Conservation (phyloP, 1,140 invertebrate species). For the Sycobia sp. region DNA sequence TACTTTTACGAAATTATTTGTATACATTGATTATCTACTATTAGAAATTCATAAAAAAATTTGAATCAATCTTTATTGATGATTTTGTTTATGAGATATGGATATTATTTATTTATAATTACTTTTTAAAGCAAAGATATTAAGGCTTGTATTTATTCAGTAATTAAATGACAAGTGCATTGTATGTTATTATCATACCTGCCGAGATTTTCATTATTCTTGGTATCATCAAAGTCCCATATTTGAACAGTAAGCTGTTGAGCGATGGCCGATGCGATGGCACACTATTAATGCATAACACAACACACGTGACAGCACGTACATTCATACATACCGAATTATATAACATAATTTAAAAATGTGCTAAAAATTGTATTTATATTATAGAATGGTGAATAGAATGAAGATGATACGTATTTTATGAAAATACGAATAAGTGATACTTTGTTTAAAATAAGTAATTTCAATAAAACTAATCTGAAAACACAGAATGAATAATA, state of each 20-base stretch:
- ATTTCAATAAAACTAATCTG: slow-evolving; percentile 1
- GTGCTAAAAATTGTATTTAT: background rate
- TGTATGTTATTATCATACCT: slow-evolving; percentile 66
- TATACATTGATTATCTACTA: too few relatives aligned
- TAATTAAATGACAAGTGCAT: background rate
- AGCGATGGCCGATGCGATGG: slow-evolving; percentile 67
- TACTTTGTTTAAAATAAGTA: background rate
- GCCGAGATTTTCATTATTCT: slow-evolving; percentile 81
- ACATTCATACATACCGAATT: slow-evolving; percentile 54
- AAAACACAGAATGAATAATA: background rate
- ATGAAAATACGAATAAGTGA: slow-evolving; percentile 5
- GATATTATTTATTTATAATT: background rate
- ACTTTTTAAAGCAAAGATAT: background rate
- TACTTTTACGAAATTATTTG: too few relatives aligned
- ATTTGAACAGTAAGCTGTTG: slow-evolving; percentile 79
- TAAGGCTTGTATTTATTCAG: background rate
- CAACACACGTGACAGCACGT: slow-evolving; percentile 56
- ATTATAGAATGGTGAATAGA: background rate
- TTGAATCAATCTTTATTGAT: too few relatives aligned
- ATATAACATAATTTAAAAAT: slow-evolving; percentile 13
- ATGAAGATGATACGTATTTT: background rate
- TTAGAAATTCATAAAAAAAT: too few relatives aligned
- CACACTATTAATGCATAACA: slow-evolving; percentile 64
- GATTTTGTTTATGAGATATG: too few relatives aligned
- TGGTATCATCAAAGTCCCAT: slow-evolving; percentile 84